phyloP scores from a whole-genome alignment of 2,797 vertebrate species.

The Paguma larvata region DNA sequence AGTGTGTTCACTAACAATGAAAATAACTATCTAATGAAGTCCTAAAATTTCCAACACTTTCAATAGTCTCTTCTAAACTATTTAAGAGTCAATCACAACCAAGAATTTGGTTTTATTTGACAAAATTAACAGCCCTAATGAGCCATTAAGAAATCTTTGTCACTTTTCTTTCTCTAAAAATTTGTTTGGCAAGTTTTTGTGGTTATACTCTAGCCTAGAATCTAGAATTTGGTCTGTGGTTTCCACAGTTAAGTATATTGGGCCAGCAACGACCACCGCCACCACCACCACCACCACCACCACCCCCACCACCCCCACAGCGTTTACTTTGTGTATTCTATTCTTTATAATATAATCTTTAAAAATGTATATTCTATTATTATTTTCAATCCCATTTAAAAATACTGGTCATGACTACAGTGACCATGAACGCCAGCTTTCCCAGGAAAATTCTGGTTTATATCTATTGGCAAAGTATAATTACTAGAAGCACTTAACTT shows the following conservation, averaged over 20 bases:
- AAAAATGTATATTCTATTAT: not conserved
- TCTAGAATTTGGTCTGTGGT: not conserved
- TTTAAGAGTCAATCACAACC: not conserved
- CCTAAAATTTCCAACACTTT: not conserved
- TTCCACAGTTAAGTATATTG: not conserved
- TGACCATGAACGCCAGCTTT: not conserved
- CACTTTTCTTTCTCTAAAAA: not conserved
- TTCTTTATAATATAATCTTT: not conserved
- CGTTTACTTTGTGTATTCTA: not conserved
- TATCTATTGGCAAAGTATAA: not conserved
- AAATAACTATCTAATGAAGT: not conserved
- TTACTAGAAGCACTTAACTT: not conserved
- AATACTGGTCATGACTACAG: not conserved
- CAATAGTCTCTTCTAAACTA: not conserved
- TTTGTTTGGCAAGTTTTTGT: not conserved
- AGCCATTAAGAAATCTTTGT: not conserved
- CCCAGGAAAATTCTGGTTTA: not conserved
- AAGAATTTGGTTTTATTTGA: not conserved
- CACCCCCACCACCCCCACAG: not conserved
- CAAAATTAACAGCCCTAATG: not conserved
- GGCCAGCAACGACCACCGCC: not conserved
- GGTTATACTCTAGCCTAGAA: not conserved
- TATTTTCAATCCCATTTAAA: not conserved
- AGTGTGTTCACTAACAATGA: not conserved
- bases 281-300: rapidly evolving